These are phyloP conservation scores for Helostoma temminkii DNA, from an alignment of 2,797 vertebrate species.

Conservation along the genomic window DNA sequence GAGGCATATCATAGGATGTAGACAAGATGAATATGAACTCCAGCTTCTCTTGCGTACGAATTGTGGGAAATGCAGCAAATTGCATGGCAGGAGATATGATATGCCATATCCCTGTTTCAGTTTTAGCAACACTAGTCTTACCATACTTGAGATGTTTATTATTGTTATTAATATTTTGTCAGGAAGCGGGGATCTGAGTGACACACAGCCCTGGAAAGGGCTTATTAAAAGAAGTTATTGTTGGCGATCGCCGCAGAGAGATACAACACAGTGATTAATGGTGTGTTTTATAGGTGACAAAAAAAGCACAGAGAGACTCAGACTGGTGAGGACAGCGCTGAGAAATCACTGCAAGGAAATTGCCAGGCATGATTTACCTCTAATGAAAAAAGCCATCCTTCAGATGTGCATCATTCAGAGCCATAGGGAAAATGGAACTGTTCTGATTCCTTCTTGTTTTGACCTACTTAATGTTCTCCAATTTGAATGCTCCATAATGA, in stretches of 20 bases:
- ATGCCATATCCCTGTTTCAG: conserved; percentile 44
- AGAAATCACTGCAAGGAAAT: conserved; percentile 64
- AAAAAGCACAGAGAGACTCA: conserved; percentile 54
- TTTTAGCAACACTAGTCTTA: conserved; percentile 45
- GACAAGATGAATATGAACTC: conserved; percentile 68
- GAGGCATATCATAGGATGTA: conserved; percentile 65
- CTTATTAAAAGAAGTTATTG: conserved; percentile 84
- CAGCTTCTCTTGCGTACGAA: conserved; percentile 57
- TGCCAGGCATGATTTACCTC: conserved; percentile 60
- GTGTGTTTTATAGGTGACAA: conserved; percentile 75
- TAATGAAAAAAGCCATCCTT: conserved; percentile 61
- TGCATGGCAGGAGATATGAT: conserved; percentile 63
- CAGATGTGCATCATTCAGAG: conserved; percentile 51
- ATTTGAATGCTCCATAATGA: conserved; percentile 45
- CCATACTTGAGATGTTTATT: conserved; percentile 71
- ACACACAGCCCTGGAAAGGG: conserved; percentile 68
- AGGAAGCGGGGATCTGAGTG: conserved; percentile 71
- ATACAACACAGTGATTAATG: conserved; percentile 79
- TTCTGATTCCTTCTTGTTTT: conserved; percentile 64
- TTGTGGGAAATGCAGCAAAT: conserved; percentile 63
- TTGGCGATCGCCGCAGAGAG: conserved; percentile 64
- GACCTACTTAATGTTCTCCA: conserved; percentile 64
- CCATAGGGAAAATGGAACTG: conserved; percentile 36
- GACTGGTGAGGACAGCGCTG: conserved; percentile 55
- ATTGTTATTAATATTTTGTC: conserved; percentile 82